phyloP scores from a whole-genome alignment of 2,888 invertebrate genomes.

The Drosophila recens region DNA sequence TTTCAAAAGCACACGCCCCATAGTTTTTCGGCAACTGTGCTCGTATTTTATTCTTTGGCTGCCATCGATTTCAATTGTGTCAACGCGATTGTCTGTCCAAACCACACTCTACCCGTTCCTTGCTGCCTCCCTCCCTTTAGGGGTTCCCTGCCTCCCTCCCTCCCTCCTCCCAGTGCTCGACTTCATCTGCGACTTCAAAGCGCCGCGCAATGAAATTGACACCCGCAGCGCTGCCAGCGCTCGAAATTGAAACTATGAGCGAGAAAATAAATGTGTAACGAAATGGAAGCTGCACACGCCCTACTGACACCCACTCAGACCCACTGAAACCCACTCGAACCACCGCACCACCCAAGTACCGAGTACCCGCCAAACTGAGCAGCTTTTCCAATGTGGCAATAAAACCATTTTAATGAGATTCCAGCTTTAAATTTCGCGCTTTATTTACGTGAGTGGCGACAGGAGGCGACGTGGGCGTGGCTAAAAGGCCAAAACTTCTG shows the following conservation, averaged over 20 bases:
- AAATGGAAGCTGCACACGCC: slow-evolving; percentile 65
- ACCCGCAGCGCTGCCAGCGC: slow-evolving; percentile 70
- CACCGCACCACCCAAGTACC: not conserved
- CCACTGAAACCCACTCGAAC: not conserved
- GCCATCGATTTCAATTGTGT: slow-evolving; percentile 78
- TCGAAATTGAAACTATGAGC: slow-evolving; percentile 73
- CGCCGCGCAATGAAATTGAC: slow-evolving; percentile 74
- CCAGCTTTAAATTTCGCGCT: slow-evolving; percentile 78
- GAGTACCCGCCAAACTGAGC: slow-evolving; percentile 7
- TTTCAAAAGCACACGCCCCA: slow-evolving; percentile 45
- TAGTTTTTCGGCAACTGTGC: slow-evolving; percentile 54
- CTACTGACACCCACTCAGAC: not conserved
- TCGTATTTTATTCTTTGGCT: slow-evolving; percentile 41
- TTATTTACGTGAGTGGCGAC: slow-evolving; percentile 70
- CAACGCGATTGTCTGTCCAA: slow-evolving; percentile 42
- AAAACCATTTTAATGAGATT: slow-evolving; percentile 79
- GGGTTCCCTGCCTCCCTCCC: not conserved
- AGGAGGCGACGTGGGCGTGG: slow-evolving; percentile 35
- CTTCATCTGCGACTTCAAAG: slow-evolving; percentile 66
- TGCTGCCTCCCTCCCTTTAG: not conserved
- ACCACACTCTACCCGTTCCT: not conserved
- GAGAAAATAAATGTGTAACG: slow-evolving; percentile 75
- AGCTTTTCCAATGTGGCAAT: slow-evolving; percentile 54
- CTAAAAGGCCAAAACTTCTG: slow-evolving; percentile 41
- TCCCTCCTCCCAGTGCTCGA: slow-evolving; percentile 1